Evolutionary conservation across 1,140 invertebrate genomes (phyloP).

Genomic region (Oncopodura yosiiana): DNA sequence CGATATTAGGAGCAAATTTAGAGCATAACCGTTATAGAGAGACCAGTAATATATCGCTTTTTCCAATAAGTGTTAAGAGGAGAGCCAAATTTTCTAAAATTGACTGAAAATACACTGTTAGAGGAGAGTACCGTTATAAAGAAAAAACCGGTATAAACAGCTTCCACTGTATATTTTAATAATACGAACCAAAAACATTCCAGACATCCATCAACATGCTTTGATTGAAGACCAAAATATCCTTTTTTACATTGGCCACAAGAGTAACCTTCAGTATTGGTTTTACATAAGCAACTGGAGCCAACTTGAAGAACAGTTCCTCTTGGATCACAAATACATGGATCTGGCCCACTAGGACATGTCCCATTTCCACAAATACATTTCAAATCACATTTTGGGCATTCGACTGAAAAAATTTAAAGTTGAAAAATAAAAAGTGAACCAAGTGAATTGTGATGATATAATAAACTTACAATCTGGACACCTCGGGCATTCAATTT

Average conservation of each 20-base stretch:
- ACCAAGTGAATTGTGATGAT: neutral
- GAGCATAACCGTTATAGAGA: too few relatives aligned
- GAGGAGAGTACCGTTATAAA: neutral
- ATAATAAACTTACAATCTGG: neutral
- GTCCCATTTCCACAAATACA: too few relatives aligned
- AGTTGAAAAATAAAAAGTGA: neutral
- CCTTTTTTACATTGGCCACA: constrained; percentile 75
- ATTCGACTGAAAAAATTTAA: neutral
- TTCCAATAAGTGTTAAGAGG: neutral
- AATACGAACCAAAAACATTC: constrained; percentile 83
- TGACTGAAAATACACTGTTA: too few relatives aligned
- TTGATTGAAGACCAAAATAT: constrained; percentile 63
- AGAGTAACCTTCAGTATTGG: constrained; percentile 51
- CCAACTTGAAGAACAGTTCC: constrained; percentile 8
- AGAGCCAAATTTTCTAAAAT: too few relatives aligned
- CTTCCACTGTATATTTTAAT: constrained; percentile 52
- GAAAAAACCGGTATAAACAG: neutral
- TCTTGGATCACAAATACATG: constrained; percentile 15
- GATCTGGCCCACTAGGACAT: neutral
- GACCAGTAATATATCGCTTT: neutral
- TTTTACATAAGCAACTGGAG: constrained; percentile 13
- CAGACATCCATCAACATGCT: constrained; percentile 70
- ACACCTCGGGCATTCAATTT: constrained; percentile 6
- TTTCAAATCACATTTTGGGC: neutral
- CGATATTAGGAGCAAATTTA: neutral